phyloP scores from a whole-genome alignment of 2,888 invertebrate species.

The Alcis repandata region DNA sequence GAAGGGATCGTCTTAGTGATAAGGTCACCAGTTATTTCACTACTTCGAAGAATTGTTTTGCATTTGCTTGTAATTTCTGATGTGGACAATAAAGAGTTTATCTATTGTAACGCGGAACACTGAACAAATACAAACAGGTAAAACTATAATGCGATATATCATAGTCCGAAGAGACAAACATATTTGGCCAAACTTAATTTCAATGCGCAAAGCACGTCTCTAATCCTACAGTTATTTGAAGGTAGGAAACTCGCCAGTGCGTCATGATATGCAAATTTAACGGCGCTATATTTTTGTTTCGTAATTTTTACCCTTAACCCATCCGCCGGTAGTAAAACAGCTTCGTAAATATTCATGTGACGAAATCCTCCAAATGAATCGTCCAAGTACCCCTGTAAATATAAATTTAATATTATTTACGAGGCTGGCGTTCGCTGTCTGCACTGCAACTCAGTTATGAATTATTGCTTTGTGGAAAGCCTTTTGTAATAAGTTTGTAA shows the following conservation, averaged over 20 bases:
- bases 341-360: constrained; percentile 51
- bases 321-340: constrained; percentile 42
- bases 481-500: constrained; percentile 9
- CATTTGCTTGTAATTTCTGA: too few species aligned
- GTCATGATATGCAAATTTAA: constrained; percentile 66
- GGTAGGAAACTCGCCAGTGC: constrained; percentile 50
- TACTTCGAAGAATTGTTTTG: too few species aligned
- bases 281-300: constrained; percentile 58
- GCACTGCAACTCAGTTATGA: constrained; percentile 22
- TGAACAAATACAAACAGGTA: background rate
- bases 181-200: background rate
- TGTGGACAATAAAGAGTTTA: too few species aligned
- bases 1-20: too few species aligned
- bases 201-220: background rate
- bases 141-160: background rate
- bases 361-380: constrained; percentile 43
- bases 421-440: constrained; percentile 22
- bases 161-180: background rate
- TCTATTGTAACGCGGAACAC: too few species aligned
- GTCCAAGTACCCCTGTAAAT: constrained; percentile 23
- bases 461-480: constrained; percentile 23
- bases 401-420: constrained; percentile 30
- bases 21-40: too few species aligned
- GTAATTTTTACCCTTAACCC: constrained; percentile 59
- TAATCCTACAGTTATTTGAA: constrained; percentile 28